Conservation (phyloP, 2,797 vertebrate species). For the Malurus leucopterus region DNA sequence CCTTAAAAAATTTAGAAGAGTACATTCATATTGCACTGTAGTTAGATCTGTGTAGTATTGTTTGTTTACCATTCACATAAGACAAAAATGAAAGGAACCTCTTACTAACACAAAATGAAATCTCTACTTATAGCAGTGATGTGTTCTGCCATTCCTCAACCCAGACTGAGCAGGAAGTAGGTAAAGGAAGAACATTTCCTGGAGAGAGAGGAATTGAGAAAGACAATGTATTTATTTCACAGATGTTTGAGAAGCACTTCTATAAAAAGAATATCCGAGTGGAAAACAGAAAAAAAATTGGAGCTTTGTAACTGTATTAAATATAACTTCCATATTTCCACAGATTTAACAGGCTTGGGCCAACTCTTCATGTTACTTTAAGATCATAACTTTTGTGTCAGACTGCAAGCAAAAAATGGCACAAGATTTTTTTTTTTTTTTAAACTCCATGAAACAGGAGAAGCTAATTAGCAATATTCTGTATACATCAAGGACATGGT, state of each 20-base stretch:
- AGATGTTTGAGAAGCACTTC: neutral
- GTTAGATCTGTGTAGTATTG: neutral
- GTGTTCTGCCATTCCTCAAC: neutral
- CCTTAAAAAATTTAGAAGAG: neutral
- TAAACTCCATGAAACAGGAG: neutral
- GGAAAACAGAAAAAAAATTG: neutral
- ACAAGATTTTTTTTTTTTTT: neutral
- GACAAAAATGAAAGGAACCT: neutral
- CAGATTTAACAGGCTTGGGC: neutral
- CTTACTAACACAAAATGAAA: neutral
- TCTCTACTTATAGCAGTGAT: fast-evolving
- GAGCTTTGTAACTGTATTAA: neutral
- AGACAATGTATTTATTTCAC: neutral
- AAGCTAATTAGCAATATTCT: neutral
- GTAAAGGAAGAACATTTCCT: neutral
- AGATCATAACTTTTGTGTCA: neutral
- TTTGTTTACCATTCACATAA: neutral
- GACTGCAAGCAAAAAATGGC: neutral
- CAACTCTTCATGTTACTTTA: neutral
- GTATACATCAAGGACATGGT: neutral
- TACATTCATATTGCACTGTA: neutral
- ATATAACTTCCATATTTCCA: neutral
- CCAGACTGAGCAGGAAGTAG: neutral
- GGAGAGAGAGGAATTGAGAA: neutral
- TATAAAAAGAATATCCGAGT: neutral